Base-by-base conservation (phyloP, 2,888 invertebrate species). In the Andrena trimmerana region DNA sequence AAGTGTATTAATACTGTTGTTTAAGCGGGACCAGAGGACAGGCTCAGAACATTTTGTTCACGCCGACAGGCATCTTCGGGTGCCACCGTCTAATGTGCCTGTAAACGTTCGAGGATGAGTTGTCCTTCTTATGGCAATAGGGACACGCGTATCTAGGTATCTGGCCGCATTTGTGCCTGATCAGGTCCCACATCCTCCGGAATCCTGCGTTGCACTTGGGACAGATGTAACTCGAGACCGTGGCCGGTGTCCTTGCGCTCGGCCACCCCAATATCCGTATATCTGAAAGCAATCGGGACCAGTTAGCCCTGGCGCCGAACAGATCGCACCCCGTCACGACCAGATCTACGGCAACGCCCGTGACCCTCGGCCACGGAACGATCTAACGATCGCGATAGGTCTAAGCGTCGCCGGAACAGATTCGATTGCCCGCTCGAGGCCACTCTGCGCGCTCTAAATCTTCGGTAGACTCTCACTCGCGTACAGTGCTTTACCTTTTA, bases 111-210 rank as follows among this genome's bases (percentile, higher is more conserved):
- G 93, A 94, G 8, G 93, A 93, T 5, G 93, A 94, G 83, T 94
- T 94, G 78, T 94, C 94, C 87, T 93, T 93, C 83, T 93, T 93
- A 75, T 90, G 91, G 86, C 95, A 95, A 84, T 94, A 93, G 2
- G 94, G 94, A 89, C 94, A 95, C 57, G 91, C 93, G 83, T 93
- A 94, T 84, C 94, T 92, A 50, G 93, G 93, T 0, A 91, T 93
- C 81, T 93, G 92, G 52, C 94, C 94, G 73, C 95, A 95, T 77
- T 92, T 93, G 87, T 94, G 94, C 73, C 94, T 93, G 68, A 92
- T 89, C 62, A 94, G 83, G 87, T 94, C 93, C 90, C 92, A 93
- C 91, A 91, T 90, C 68, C 93, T 90, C 62, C 93, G 90, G 75
- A 92, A 94, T 54, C 93, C 92, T 2, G 92, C 91, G 87, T 91